Conservation (phyloP, 2,797 vertebrate species). For the Lutjanus campechanus region DNA sequence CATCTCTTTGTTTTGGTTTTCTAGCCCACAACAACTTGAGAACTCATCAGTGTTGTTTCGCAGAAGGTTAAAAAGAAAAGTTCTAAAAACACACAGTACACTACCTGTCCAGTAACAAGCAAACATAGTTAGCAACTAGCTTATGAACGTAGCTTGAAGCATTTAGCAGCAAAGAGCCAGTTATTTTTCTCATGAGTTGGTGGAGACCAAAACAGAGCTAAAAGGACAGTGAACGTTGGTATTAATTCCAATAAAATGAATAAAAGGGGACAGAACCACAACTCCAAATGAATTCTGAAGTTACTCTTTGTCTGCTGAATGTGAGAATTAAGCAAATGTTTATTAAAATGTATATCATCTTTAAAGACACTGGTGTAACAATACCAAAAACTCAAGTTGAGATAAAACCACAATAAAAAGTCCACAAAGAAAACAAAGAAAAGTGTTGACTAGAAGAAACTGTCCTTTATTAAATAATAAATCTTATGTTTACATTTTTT, state of each 20-base stretch:
- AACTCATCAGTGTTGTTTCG: neutral
- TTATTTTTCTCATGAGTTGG: no score
- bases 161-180: neutral
- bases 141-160: neutral
- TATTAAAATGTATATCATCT: no score
- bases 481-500: no score
- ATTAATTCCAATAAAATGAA: no score
- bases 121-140: neutral
- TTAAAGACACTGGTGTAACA: no score
- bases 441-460: no score
- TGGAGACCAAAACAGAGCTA: no score
- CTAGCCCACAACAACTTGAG: neutral
- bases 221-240: neutral
- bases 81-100: neutral
- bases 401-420: no score
- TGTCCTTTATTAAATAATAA: no score
- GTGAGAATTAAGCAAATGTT: neutral
- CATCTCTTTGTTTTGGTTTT: neutral
- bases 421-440: no score
- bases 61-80: neutral
- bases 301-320: neutral
- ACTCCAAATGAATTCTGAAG: neutral
- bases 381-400: no score
- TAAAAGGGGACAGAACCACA: no score
- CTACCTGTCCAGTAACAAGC: neutral